phyloP scores from a whole-genome alignment of 2,113 vertebrate genomes.

The Capricornis sumatraensis region DNA sequence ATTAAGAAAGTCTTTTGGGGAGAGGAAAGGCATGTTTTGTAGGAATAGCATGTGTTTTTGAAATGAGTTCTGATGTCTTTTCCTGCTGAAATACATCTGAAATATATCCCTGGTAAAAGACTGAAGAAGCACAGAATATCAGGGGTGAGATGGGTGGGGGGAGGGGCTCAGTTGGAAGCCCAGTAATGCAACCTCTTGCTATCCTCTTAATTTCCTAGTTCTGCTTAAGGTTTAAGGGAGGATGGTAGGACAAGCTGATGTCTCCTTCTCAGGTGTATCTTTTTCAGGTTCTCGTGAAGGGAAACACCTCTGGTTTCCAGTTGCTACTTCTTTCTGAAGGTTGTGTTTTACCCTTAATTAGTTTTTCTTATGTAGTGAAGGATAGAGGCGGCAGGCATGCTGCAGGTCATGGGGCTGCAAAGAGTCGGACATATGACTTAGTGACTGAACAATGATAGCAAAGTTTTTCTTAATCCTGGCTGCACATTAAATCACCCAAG shows the following conservation, averaged over 20 bases:
- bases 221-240: background rate
- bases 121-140: no score
- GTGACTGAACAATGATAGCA: background rate
- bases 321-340: background rate
- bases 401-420: background rate
- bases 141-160: background rate
- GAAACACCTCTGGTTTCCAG: background rate
- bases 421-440: background rate
- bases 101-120: background rate
- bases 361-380: background rate
- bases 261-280: background rate
- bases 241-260: background rate
- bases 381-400: background rate
- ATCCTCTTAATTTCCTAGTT: background rate
- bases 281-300: background rate
- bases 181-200: background rate
- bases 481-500: background rate
- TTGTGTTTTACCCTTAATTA: background rate
- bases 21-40: background rate
- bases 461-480: background rate
- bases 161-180: background rate
- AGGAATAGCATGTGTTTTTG: conserved; percentile 2
- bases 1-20: conserved; percentile 19
- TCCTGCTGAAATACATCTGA: background rate
- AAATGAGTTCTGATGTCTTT: background rate